Evolutionary conservation across 2,797 vertebrate genomes (phyloP), one percentile per base, ranked within the genome.

Genomic region (Mergus octosetaceus): DNA sequence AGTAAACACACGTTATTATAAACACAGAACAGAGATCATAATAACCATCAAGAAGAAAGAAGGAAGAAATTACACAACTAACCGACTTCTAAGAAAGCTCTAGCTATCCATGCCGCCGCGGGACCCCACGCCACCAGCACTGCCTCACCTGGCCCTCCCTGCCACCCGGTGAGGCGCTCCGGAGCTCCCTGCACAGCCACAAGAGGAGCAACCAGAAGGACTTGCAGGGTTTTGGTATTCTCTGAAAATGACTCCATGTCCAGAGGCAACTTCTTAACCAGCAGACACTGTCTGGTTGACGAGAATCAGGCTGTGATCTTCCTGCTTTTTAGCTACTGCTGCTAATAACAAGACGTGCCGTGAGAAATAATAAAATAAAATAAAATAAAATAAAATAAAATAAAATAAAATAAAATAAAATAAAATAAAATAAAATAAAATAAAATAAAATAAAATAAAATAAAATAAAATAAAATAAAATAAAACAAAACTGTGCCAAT

Each of bases 1-100:
- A 95, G 96, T 95, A 95, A 97, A 96, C 93, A 96, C 91, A 91
- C 28, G 6, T 94, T 89, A 96, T 68, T 93, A 90, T 87, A 88
- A 95, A 94, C 84, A 93, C 62, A 70, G 70, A 95, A 75, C 85
- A 71, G 80, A 95, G 76, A 87, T 45, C 71, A 27, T 32, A 69
- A 91, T 53, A 83, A 96, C 71, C 14, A 2, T 54, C 71, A 88
- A 80, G 75, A 53, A 85, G 73, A 91, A 86, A 78, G 56, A 22
- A 71, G 41, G 83, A 79, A 90, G 30, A 49, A 93, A 69, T 80
- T 89, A 62, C 78, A 66, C 56, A 92, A 77, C 49, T 32, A 43
- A 58, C 34, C 1, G 1, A 24, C 77, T 66, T 58, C 38, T 24
- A 74, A 65, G 80, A 69, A 87, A 96, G 88, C 8, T 93, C 10